Evolutionary conservation across 2,113 vertebrate species (phyloP), one percentile per base, ranked within the genome.

Genomic region (Epinephelus moara): DNA sequence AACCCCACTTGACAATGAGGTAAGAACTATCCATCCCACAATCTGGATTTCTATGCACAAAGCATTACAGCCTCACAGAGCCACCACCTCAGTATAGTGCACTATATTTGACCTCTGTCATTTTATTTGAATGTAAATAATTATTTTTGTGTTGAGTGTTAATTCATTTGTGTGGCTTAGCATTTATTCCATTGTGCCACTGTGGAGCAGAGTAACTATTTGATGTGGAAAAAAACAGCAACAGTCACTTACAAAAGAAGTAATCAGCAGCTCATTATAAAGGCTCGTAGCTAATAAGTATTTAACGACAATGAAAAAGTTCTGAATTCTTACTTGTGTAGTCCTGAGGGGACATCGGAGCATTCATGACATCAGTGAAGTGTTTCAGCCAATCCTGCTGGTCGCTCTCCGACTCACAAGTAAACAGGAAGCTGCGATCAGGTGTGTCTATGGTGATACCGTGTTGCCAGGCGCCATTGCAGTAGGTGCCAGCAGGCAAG

Each of bases 291-390:
- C 42, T 57, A 15, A 25, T 19, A 27, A 1, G 52, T 4, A n/a
- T 15, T 40, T 17, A 47, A 52, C 6, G 10, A 37, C 7, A 13
- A 55, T 17, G 19, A 2, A 21, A 70, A 57, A 14, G 0, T 19
- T 59, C 0, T 42, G 14, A n/a, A 6, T 4, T 68, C 93, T 95
- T 91, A 98, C 97, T 95, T 73, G 97, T 94, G 88, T 96, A 97
- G 70, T 98, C 97, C 91, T 97, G 96, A 0, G 97, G 97, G 7
- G 96, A 97, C 97, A 98, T 98, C 69, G 82, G 88, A 53, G 95
- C 91, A 21, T 67, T 92, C 64, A 97, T 93, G 85, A 97, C 70
- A 0, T 91, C 67, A 6, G 81, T 94, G 90, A 98, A 98, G 80
- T 92, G 94, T n/a, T 89, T 75, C 8, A 97, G 82, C 97, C 97